phyloP scores from a whole-genome alignment of 2,888 invertebrate genomes.

The Orthosia gracilis region DNA sequence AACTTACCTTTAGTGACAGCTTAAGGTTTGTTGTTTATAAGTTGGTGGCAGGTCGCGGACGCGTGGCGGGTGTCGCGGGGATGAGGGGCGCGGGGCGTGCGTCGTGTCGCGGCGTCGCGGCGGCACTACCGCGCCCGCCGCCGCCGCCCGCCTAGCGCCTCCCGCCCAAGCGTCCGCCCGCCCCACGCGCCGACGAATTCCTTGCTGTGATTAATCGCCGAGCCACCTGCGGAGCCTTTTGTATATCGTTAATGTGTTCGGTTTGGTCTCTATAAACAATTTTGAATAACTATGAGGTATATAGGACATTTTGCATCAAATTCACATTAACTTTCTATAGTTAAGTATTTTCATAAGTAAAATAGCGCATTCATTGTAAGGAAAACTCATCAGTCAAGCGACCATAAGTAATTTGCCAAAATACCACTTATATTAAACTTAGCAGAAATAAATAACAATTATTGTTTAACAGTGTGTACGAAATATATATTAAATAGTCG shows the following conservation, averaged over 20 bases:
- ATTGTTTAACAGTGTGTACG: background rate
- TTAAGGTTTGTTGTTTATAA: conserved; percentile 41
- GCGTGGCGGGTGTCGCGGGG: conserved; percentile 60
- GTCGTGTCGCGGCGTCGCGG: conserved; percentile 80
- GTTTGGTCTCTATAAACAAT: conserved; percentile 79
- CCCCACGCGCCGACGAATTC: conserved; percentile 78
- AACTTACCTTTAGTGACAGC: conserved; percentile 59
- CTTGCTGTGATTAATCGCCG: conserved; percentile 88
- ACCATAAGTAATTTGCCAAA: conserved; percentile 13
- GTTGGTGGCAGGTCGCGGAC: conserved; percentile 50
- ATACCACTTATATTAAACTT: conserved; percentile 17
- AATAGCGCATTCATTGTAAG: conserved; percentile 21
- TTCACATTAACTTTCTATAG: conserved; percentile 62
- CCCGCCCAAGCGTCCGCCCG: conserved; percentile 75
- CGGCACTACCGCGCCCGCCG: conserved; percentile 87
- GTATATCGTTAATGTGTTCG: conserved; percentile 80
- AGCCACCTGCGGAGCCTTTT: conserved; percentile 90
- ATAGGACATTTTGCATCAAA: conserved; percentile 67
- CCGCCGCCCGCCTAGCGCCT: conserved; percentile 68
- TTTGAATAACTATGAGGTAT: conserved; percentile 74
- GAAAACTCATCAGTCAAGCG: conserved; percentile 27
- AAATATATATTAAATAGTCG: conserved; percentile 16
- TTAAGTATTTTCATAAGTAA: conserved; percentile 17
- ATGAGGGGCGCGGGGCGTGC: conserved; percentile 80
- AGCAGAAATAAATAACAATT: conserved; percentile 16